A percentile compares a stretch with the other conserved stretches of the same genome.
phyloP scores from a whole-genome alignment of 2,797 vertebrate species.

The Spatula versicolor region DNA sequence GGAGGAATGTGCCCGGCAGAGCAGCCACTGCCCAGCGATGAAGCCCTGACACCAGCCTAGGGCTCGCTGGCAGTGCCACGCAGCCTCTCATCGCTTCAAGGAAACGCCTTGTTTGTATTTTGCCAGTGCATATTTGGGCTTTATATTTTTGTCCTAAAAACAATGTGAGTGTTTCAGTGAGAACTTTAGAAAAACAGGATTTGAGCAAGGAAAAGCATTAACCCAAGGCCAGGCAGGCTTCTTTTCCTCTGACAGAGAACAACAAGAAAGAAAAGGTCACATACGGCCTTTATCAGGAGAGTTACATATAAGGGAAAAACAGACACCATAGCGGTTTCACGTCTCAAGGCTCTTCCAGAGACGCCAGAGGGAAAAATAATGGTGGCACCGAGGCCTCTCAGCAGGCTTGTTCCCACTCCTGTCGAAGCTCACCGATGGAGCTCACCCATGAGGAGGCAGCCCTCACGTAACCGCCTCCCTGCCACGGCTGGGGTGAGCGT shows the following conservation, averaged over 20 bases:
- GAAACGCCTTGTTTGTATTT: not conserved
- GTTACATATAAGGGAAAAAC: not conserved
- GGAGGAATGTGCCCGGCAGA: not conserved
- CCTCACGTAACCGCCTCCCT: not conserved
- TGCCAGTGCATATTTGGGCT: not conserved
- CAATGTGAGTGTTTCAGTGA: not conserved
- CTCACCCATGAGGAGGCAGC: too few species aligned
- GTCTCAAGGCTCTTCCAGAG: not conserved
- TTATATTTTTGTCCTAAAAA: not conserved
- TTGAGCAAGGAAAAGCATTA: not conserved
- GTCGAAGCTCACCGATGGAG: not conserved
- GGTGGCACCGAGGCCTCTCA: not conserved
- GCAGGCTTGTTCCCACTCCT: not conserved
- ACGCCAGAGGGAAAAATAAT: not conserved
- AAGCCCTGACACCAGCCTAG: not conserved
- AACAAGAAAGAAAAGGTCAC: not conserved
- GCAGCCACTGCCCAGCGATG: not conserved
- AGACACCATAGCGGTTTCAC: not conserved
- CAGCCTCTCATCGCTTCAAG: too few species aligned
- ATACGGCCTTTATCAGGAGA: fast-evolving
- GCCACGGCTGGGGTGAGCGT: fast-evolving
- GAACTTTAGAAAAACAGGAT: not conserved
- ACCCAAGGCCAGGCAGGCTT: not conserved
- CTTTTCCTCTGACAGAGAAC: not conserved
- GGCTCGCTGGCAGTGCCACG: not conserved